These are phyloP conservation scores for Actinostola sp. DNA, from an alignment of 92 coral and sea anemone genomes.

Conservation along the genomic window DNA sequence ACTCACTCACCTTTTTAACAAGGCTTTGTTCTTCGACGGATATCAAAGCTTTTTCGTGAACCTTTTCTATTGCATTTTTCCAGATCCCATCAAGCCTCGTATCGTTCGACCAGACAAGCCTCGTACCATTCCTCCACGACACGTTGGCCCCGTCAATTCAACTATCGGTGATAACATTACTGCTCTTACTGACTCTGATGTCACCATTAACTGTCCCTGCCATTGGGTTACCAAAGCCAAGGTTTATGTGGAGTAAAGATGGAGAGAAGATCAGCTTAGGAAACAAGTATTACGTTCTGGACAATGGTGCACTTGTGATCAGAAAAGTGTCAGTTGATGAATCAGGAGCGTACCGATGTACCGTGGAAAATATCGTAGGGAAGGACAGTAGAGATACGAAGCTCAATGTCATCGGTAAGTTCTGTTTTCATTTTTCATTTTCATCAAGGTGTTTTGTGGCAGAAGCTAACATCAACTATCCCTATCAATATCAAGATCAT, in stretches of 20 bases:
- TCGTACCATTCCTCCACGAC: slow-evolving; percentile 28
- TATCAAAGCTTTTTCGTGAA: too few relatives aligned
- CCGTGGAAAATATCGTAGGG: slow-evolving; percentile 57
- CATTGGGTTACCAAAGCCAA: slow-evolving; percentile 70
- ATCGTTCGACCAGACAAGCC: slow-evolving; percentile 21
- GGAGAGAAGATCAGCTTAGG: slow-evolving; percentile 25
- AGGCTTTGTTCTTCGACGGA: too few relatives aligned
- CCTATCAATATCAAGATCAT: too few relatives aligned
- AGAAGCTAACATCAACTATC: too few relatives aligned
- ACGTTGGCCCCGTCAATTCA: slow-evolving; percentile 37
- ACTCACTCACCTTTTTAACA: too few relatives aligned
- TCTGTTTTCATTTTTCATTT: too few relatives aligned
- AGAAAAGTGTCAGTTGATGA: slow-evolving; percentile 48
- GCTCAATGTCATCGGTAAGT: too few relatives aligned
- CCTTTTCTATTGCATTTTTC: too few relatives aligned
- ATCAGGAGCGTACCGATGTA: slow-evolving; percentile 69
- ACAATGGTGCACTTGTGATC: slow-evolving; percentile 53
- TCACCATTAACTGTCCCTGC: slow-evolving; percentile 64
- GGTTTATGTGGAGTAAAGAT: slow-evolving; percentile 63
- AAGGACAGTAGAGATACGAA: too few relatives aligned
- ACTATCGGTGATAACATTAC: slow-evolving; percentile 61
- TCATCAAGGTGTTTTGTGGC: too few relatives aligned
- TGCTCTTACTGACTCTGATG: slow-evolving; percentile 48
- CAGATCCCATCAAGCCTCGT: slow-evolving; percentile 29
- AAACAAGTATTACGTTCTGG: slow-evolving; percentile 23